A percentile compares a stretch with the other conserved stretches of the same genome.
Conservation (phyloP, 2,797 vertebrate genomes). For the Lerista edwardsae region DNA sequence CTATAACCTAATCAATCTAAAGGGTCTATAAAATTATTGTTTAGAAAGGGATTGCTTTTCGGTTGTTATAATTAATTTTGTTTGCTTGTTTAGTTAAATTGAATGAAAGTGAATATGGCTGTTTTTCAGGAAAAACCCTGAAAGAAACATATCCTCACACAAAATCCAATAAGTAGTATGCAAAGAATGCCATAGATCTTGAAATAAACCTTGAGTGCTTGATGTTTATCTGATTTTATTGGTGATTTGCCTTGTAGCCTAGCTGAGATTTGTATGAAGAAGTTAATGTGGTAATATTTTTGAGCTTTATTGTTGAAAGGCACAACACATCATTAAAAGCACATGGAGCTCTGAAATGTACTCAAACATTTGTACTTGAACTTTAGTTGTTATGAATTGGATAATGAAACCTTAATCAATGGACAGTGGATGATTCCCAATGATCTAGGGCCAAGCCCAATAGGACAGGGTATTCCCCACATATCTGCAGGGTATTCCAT, state of each 20-base stretch:
- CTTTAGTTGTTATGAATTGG: background rate
- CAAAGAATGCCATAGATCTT: slow-evolving; percentile 8
- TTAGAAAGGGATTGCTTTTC: slow-evolving; percentile 4
- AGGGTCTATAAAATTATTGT: slow-evolving; percentile 30
- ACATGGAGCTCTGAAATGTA: background rate
- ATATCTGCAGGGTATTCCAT: no score
- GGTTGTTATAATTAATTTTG: slow-evolving; percentile 17
- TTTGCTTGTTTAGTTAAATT: slow-evolving; percentile 16
- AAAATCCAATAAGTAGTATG: background rate
- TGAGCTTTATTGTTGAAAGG: background rate
- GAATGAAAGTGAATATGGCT: background rate
- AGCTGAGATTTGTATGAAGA: slow-evolving; percentile 39
- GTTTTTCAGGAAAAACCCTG: background rate
- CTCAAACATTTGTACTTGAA: no score
- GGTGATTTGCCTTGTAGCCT: background rate
- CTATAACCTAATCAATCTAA: no score
- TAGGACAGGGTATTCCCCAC: no score
- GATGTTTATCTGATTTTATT: slow-evolving; percentile 6
- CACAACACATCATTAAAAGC: background rate
- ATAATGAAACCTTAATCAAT: background rate
- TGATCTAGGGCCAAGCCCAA: background rate
- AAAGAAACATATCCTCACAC: background rate
- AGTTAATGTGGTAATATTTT: slow-evolving; percentile 38
- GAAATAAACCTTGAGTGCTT: slow-evolving; percentile 20
- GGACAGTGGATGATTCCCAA: background rate